Evolutionary conservation across 2,888 invertebrate species (phyloP).

Genomic region (Aspidiotus rigidus): DNA sequence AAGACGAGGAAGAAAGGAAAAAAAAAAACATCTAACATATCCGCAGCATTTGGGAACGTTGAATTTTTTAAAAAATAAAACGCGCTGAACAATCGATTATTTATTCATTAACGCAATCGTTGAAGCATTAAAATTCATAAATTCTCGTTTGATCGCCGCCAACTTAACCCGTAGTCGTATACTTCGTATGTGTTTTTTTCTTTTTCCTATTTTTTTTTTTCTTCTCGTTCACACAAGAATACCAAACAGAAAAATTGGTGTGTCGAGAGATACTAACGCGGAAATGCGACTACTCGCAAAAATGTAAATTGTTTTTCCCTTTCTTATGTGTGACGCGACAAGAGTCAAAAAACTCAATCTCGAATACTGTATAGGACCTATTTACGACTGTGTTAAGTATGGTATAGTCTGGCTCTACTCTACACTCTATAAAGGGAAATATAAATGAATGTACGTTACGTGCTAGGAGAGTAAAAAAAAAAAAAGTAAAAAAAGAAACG

Average conservation of each 20-base stretch:
- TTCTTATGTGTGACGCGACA: neutral
- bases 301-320: neutral
- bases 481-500: neutral
- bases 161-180: neutral
- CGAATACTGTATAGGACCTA: neutral
- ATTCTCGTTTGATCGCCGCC: conserved; percentile 18
- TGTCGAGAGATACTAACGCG: neutral
- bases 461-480: neutral
- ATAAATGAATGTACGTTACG: neutral
- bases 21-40: conserved; percentile 20
- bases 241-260: neutral
- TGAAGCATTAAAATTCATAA: conserved; percentile 29
- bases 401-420: neutral
- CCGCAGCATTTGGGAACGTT: conserved; percentile 18
- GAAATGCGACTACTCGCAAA: conserved; percentile 13
- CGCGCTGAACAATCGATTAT: conserved; percentile 24
- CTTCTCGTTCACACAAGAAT: conserved; percentile 4
- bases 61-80: conserved; percentile 18
- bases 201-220: neutral
- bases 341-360: conserved; percentile 6
- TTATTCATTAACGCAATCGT: conserved; percentile 22
- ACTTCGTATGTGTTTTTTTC: conserved; percentile 20
- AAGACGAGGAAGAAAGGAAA: no score
- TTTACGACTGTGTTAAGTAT: no score
- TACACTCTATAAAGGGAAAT: neutral